A percentile compares a stretch with the other conserved stretches of the same genome.
phyloP scores from a whole-genome alignment of 1,140 invertebrate genomes.

The Trichonephila inaurata region DNA sequence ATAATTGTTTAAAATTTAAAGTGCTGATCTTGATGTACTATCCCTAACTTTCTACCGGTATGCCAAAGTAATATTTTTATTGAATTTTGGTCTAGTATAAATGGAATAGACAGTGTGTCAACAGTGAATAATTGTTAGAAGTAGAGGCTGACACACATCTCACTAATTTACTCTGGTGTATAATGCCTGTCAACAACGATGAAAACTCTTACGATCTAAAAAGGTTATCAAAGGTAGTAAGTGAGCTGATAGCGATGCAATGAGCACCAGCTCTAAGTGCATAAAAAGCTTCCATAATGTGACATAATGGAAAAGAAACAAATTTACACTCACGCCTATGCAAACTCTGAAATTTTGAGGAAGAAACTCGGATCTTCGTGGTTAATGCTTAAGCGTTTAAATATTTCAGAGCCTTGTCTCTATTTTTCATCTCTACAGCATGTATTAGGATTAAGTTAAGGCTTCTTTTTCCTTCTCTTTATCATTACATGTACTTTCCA shows the following conservation, averaged over 20 bases:
- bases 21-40: no score
- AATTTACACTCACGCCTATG: not conserved
- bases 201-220: not conserved
- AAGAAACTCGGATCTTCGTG: conserved; percentile 19
- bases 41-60: no score
- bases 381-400: conserved; percentile 41
- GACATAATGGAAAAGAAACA: conserved; percentile 41
- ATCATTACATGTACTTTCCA: conserved; percentile 61
- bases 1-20: no score
- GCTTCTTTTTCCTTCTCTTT: not conserved
- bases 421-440: conserved; percentile 34
- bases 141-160: not conserved
- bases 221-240: not conserved
- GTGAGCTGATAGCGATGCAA: not conserved
- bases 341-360: not conserved
- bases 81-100: no score
- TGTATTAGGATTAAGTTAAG: conserved; percentile 50
- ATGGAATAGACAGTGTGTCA: no score
- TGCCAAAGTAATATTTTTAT: no score
- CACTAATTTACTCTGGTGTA: not conserved
- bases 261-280: not conserved
- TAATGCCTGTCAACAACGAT: not conserved
- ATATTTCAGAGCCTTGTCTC: conserved; percentile 32
- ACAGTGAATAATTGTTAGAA: no score
- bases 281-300: conserved; percentile 33